Percentiles rank a stretch among this genome's conserved stretches.
Conservation (phyloP, 2,797 vertebrate species). For the Syngnathus rostellatus region DNA sequence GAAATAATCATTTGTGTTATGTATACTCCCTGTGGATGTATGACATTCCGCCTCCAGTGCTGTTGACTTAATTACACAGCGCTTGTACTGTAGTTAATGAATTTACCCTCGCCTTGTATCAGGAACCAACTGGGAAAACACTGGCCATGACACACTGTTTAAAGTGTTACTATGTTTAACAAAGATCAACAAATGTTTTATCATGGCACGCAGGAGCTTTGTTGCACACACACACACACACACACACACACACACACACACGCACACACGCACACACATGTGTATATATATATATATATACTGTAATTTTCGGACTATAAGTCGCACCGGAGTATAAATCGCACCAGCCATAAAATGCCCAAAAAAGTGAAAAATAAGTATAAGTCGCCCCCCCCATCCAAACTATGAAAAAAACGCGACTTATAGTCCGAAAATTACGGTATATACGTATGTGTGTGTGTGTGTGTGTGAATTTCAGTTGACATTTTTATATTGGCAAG, state of each 20-base stretch:
- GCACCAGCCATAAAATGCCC: too few relatives aligned
- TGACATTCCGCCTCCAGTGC: conserved; percentile 44
- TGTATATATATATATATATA: conserved; percentile 5
- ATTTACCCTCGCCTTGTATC: conserved; percentile 53
- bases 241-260: too few relatives aligned
- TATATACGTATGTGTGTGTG: too few relatives aligned
- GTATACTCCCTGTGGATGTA: conserved; percentile 33
- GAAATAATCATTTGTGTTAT: conserved; percentile 52
- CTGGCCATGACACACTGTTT: conserved; percentile 48
- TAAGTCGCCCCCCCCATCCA: too few relatives aligned
- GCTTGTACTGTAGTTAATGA: conserved; percentile 59
- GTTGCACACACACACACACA: neutral
- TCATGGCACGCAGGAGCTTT: conserved; percentile 35
- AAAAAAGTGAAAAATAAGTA: too few relatives aligned
- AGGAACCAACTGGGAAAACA: conserved; percentile 33
- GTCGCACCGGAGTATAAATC: too few relatives aligned
- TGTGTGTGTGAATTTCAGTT: conserved; percentile 20
- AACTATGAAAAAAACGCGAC: too few relatives aligned
- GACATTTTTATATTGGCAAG: conserved; percentile 6
- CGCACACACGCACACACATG: too few relatives aligned
- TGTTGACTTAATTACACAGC: conserved; percentile 55
- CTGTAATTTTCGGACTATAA: too few relatives aligned
- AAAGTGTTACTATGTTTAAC: conserved; percentile 39
- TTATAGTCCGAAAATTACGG: too few relatives aligned
- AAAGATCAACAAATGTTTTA: conserved; percentile 47